Conservation (phyloP, 2,888 invertebrate species). For the Lasioglossum lativentre region DNA sequence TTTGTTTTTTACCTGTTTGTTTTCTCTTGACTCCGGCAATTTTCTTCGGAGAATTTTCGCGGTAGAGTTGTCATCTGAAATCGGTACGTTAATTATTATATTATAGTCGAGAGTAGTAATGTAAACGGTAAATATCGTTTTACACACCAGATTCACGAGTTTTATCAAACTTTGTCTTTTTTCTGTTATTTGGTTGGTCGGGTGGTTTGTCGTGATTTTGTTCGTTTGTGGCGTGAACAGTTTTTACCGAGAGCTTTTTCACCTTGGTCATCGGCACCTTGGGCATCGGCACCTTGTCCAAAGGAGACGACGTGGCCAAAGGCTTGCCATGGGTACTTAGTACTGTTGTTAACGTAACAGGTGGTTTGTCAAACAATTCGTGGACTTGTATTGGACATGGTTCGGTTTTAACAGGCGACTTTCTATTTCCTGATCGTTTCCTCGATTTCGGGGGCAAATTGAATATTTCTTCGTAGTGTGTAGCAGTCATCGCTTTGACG, state of each 20-base stretch:
- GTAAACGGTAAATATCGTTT: not conserved
- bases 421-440: conserved; percentile 60
- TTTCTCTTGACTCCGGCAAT: conserved; percentile 65
- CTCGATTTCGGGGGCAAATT: conserved; percentile 72
- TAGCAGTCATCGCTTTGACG: conserved; percentile 71
- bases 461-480: conserved; percentile 77
- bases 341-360: conserved; percentile 36
- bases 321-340: conserved; percentile 66
- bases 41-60: conserved; percentile 73
- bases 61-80: conserved; percentile 60
- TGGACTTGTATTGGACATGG: conserved; percentile 38
- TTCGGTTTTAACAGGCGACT: conserved; percentile 54
- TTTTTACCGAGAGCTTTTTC: conserved; percentile 46
- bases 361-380: conserved; percentile 30
- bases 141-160: conserved; percentile 23
- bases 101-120: not conserved
- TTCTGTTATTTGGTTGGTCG: conserved; percentile 28
- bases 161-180: conserved; percentile 41
- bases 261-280: conserved; percentile 54
- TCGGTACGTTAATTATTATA: not conserved
- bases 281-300: conserved; percentile 48
- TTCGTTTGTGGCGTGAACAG: conserved; percentile 14
- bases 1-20: conserved; percentile 68
- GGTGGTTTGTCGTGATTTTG: conserved; percentile 7
- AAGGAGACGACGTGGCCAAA: conserved; percentile 78